Conservation (phyloP, 1,140 invertebrate species). For the Hermetia illucens region DNA sequence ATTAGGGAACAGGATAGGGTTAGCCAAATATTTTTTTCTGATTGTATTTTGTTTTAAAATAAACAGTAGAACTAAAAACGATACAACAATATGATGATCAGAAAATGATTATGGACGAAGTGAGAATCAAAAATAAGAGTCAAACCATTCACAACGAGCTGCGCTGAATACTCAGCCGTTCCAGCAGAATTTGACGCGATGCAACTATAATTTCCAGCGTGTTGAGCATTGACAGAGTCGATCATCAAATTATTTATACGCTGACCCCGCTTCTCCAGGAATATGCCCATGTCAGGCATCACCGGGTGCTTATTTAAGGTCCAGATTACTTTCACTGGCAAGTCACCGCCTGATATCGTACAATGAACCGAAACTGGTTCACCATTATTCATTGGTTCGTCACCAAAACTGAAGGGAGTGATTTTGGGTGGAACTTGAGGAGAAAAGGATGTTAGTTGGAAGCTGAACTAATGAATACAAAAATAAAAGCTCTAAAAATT, state of each 20-base stretch:
- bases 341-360: slow-evolving; percentile 56
- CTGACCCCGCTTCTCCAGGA: slow-evolving; percentile 28
- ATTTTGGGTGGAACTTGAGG: slow-evolving; percentile 48
- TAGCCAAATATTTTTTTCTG: background rate
- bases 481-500: slow-evolving; percentile 7
- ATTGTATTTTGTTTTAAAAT: background rate
- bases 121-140: slow-evolving; percentile 1
- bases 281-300: slow-evolving; percentile 17
- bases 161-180: slow-evolving; percentile 34
- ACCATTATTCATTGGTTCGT: slow-evolving; percentile 51
- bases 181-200: slow-evolving; percentile 46
- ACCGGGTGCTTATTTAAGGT: slow-evolving; percentile 39
- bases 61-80: background rate
- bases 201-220: slow-evolving; percentile 61
- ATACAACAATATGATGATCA: slow-evolving; percentile 10
- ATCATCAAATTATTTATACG: slow-evolving; percentile 37
- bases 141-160: slow-evolving; percentile 41
- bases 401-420: slow-evolving; percentile 46
- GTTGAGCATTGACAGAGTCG: slow-evolving; percentile 38
- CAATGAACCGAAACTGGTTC: slow-evolving; percentile 54
- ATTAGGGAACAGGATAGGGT: too few species aligned
- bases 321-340: slow-evolving; percentile 58
- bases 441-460: slow-evolving; percentile 1
- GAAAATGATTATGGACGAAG: background rate
- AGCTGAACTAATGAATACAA: slow-evolving; percentile 4